Conservation (phyloP, 1,140 invertebrate species). For the Piezodorus guildinii region DNA sequence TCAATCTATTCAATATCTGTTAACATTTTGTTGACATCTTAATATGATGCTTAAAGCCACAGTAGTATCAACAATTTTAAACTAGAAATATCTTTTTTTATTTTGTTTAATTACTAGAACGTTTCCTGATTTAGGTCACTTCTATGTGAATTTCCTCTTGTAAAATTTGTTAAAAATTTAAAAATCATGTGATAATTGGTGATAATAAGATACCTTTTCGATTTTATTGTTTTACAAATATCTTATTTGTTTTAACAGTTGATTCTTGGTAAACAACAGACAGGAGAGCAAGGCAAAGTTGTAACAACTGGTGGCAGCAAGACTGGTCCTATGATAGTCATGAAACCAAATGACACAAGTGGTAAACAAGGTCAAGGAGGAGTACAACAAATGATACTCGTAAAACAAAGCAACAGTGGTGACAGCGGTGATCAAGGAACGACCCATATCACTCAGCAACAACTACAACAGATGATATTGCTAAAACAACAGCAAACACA, state of each 20-base stretch:
- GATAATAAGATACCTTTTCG: no score
- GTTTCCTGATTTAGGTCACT: no score
- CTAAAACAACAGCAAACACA: constrained; percentile 27
- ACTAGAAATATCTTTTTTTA: no score
- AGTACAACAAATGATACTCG: constrained; percentile 29
- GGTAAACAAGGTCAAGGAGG: constrained; percentile 32
- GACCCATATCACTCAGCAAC: constrained; percentile 25
- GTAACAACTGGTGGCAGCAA: neutral
- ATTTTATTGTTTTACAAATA: no score
- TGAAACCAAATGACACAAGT: constrained; percentile 18
- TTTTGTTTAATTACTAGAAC: no score
- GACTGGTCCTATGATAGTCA: constrained; percentile 7
- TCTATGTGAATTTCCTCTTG: no score
- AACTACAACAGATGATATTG: constrained; percentile 28
- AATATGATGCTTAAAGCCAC: no score
- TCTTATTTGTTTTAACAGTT: neutral
- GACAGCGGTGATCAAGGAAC: neutral
- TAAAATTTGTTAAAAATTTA: no score
- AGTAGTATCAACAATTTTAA: no score
- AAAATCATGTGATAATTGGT: no score
- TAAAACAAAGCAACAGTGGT: constrained; percentile 21
- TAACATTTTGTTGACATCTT: no score
- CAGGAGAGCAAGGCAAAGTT: constrained; percentile 8
- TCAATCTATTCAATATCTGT: no score
- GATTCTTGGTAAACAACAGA: constrained; percentile 6